These are phyloP conservation scores for Chaitophorus viminalis DNA, from an alignment of 2,888 invertebrate genomes.

Conservation along the genomic window DNA sequence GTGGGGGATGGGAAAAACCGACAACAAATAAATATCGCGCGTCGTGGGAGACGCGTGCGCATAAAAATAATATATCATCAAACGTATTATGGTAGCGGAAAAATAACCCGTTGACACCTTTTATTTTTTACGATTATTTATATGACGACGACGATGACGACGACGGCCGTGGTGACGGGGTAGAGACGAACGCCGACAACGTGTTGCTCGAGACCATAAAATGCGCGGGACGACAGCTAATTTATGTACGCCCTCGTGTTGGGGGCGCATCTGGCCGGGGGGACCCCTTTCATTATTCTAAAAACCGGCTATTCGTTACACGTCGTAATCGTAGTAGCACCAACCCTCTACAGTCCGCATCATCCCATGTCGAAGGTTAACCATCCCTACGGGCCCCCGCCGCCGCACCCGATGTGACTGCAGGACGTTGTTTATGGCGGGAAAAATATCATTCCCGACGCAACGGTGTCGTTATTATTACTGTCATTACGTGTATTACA, in stretches of 20 bases:
- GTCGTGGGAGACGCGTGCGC: not conserved
- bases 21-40: not conserved
- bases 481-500: slow-evolving; percentile 42
- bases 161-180: not conserved
- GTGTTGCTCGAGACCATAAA: slow-evolving; percentile 51
- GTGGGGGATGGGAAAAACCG: not conserved
- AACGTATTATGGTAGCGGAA: slow-evolving; percentile 26
- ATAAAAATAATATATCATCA: slow-evolving; percentile 30
- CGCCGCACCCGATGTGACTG: not conserved
- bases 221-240: slow-evolving; percentile 40
- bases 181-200: slow-evolving; percentile 25
- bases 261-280: not conserved
- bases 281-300: slow-evolving; percentile 53
- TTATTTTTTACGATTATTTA: slow-evolving; percentile 62
- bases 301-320: slow-evolving; percentile 50
- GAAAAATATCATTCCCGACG: slow-evolving; percentile 31
- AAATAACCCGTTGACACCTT: slow-evolving; percentile 57
- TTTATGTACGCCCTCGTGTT: slow-evolving; percentile 3
- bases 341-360: not conserved
- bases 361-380: not conserved
- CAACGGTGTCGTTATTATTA: slow-evolving; percentile 12
- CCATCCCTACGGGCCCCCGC: not conserved
- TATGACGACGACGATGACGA: slow-evolving; percentile 15
- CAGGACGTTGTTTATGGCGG: not conserved
- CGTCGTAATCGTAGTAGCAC: slow-evolving; percentile 7